Evolutionary conservation across 2,113 vertebrate species (phyloP), one percentile per base, ranked within the genome.

Genomic region (Notiomystis cincta): DNA sequence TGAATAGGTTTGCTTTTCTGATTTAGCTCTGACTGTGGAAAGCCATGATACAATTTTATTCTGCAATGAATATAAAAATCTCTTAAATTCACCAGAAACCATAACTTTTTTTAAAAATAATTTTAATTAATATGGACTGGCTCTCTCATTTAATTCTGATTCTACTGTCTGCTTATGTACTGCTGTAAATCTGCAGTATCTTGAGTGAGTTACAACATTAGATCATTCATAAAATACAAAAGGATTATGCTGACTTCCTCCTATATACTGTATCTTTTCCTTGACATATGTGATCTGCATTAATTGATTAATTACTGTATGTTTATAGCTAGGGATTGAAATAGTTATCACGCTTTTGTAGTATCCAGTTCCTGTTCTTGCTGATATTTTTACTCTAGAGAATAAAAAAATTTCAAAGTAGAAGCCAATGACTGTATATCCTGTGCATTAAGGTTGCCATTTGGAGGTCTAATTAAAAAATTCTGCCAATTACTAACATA

Each of bases 401-500:
- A 95, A 87, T 95, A 93, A 97, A 96, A 97, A 85, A 95, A 97
- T 97, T 96, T 95, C 82, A 96, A 90, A 93, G 89, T 84, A 95
- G 94, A 97, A 96, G 82, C 88, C 93, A 95, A 90, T 96, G 97
- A 96, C 78, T 85, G 37, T 77, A 96, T 93, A 96, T 95, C 82
- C 88, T 87, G 57, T 95, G 90, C 48, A 91, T 83, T 90, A 85
- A 92, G 18, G 76, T 95, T 97, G 96, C 93, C 93, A 87, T 93
- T 98, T 97, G 91, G 92, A 93, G 86, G 87, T 92, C 85, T 97
- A 98, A 97, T 97, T 97, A 97, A 96, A 98, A 98, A 97, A 95
- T 94, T 77, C 92, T 97, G 96, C 91, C 96, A 97, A 96, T 97
- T 97, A 96, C 94, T 95, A 95, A 96, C 54, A 22, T 95, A 93